phyloP scores from a whole-genome alignment of 2,888 invertebrate genomes.

The Heliconius cydno region DNA sequence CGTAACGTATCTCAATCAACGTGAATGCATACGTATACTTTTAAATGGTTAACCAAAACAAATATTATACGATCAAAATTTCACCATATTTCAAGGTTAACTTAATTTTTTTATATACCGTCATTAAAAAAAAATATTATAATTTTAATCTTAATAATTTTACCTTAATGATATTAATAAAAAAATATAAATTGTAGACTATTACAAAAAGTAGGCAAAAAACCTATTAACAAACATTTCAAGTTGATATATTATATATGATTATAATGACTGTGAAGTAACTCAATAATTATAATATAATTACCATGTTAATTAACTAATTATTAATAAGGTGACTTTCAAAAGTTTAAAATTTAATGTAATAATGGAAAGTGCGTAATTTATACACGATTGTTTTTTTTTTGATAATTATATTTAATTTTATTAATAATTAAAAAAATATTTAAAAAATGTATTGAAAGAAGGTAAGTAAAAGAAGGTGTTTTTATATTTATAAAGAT shows the following conservation, averaged over 20 bases:
- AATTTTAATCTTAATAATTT: not conserved
- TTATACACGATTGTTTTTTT: not conserved
- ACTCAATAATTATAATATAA: not conserved
- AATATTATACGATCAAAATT: slow-evolving; percentile 6
- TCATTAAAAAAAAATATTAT: not conserved
- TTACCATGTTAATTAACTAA: slow-evolving; percentile 10
- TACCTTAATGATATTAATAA: not conserved
- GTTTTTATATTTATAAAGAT: not conserved
- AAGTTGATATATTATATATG: not conserved
- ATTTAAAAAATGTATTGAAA: no score
- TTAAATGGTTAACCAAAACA: slow-evolving; percentile 27
- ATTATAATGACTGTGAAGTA: not conserved
- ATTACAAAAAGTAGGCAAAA: not conserved
- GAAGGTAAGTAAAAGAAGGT: no score
- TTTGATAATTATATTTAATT: not conserved
- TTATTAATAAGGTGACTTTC: not conserved
- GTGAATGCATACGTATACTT: slow-evolving; percentile 25
- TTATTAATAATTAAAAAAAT: no score
- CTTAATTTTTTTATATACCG: not conserved
- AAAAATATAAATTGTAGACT: not conserved
- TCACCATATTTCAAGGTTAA: slow-evolving; percentile 17
- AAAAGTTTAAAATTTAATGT: not conserved
- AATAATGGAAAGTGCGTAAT: not conserved
- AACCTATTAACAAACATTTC: not conserved
- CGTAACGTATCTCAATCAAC: slow-evolving; percentile 36